phyloP scores from a whole-genome alignment of 2,797 vertebrate species.

The Serranus cabrilla region DNA sequence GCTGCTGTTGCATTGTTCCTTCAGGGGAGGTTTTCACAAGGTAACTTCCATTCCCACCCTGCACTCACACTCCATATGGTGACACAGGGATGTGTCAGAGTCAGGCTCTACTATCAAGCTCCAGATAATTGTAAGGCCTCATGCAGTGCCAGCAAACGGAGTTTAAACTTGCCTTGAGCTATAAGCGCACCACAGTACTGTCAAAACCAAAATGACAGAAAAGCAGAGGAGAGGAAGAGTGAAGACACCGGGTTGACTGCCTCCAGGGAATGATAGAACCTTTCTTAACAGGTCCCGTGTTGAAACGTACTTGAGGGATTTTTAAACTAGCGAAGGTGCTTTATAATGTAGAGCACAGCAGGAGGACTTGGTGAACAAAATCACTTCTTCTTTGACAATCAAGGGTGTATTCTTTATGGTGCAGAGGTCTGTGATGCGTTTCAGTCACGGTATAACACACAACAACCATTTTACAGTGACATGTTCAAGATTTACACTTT shows the following conservation, averaged over 20 bases:
- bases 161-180: conserved; percentile 68
- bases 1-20: conserved; percentile 62
- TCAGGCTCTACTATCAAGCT: conserved; percentile 65
- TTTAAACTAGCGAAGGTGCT: background rate
- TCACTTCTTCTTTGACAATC: conserved; percentile 19
- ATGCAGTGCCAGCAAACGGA: conserved; percentile 56
- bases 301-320: conserved; percentile 44
- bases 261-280: conserved; percentile 29
- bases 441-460: conserved; percentile 6
- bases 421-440: background rate
- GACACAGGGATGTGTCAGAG: conserved; percentile 64
- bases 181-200: conserved; percentile 54
- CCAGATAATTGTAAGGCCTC: conserved; percentile 76
- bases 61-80: conserved; percentile 60
- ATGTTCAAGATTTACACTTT: background rate
- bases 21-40: conserved; percentile 60
- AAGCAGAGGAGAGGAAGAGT: conserved; percentile 19
- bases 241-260: conserved; percentile 22
- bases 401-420: background rate
- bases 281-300: conserved; percentile 13
- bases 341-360: background rate
- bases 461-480: conserved; percentile 6
- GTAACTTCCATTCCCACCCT: conserved; percentile 62
- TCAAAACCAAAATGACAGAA: conserved; percentile 58
- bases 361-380: conserved; percentile 6